These are phyloP conservation scores for Notolepis coatsorum DNA, from an alignment of 2,797 vertebrate genomes.

Conservation along the genomic window DNA sequence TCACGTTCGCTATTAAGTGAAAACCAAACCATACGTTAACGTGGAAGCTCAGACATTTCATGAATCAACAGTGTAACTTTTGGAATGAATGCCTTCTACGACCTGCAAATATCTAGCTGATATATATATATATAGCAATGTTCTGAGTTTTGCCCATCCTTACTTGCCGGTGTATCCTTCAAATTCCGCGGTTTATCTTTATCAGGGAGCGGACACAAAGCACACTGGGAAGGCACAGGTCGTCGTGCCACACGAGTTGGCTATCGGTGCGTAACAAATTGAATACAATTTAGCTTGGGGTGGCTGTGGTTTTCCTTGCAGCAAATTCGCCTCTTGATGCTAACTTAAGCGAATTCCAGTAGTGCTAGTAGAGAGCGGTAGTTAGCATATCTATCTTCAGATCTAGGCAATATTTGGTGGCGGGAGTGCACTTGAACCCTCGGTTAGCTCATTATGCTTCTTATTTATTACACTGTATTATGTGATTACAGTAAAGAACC, in stretches of 20 bases:
- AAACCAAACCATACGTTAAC: too few species aligned
- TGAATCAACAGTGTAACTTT: too few species aligned
- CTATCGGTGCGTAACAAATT: background rate
- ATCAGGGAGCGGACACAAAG: constrained; percentile 16
- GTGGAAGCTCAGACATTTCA: too few species aligned
- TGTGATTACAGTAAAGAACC: constrained; percentile 30
- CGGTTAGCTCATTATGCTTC: constrained; percentile 15
- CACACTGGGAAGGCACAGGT: background rate
- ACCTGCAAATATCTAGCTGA: too few species aligned
- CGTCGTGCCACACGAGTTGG: too few species aligned
- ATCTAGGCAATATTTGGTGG: constrained; percentile 9
- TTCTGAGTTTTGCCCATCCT: too few species aligned
- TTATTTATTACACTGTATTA: constrained; percentile 68
- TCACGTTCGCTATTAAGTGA: too few species aligned
- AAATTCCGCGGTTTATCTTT: background rate
- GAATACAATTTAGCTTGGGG: background rate
- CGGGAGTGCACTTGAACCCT: constrained; percentile 35
- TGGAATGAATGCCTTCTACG: too few species aligned
- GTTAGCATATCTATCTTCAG: constrained; percentile 15
- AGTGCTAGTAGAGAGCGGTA: constrained; percentile 12
- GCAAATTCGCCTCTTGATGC: constrained; percentile 8
- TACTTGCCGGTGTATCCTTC: too few species aligned
- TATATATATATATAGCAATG: too few species aligned
- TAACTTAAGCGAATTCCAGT: background rate
- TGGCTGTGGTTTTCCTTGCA: constrained; percentile 3